Conservation (phyloP, 2,113 vertebrate species). For the Phoenicopterus ruber region DNA sequence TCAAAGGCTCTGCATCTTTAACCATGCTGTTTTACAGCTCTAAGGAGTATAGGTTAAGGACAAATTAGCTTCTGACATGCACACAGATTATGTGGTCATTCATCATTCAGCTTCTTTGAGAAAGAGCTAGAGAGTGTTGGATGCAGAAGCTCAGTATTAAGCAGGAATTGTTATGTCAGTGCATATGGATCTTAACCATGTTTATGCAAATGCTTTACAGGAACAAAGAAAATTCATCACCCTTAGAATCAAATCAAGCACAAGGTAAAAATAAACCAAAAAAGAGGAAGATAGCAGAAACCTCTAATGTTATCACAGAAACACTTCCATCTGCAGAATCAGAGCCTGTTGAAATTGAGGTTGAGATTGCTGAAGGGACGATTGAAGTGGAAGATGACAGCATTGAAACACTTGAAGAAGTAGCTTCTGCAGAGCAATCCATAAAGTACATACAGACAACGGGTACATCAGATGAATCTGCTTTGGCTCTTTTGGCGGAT, state of each 20-base stretch:
- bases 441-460: conserved; percentile 79
- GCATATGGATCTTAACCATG: neutral
- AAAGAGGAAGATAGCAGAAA: conserved; percentile 91
- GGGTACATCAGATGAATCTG: conserved; percentile 88
- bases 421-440: conserved; percentile 74
- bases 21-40: neutral
- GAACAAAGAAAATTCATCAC: conserved; percentile 78
- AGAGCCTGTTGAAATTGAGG: conserved; percentile 88
- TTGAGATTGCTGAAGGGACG: conserved; percentile 83
- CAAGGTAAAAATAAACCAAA: conserved; percentile 77
- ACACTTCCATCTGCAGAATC: conserved; percentile 81
- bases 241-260: conserved; percentile 59
- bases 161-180: neutral
- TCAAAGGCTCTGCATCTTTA: neutral
- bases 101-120: neutral
- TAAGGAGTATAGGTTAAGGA: neutral
- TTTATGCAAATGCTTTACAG: conserved; percentile 67
- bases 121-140: neutral
- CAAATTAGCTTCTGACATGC: neutral
- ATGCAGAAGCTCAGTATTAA: neutral
- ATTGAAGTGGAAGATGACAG: conserved; percentile 83
- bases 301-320: conserved; percentile 91
- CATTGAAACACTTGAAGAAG: conserved; percentile 83
- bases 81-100: neutral
- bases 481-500: conserved; percentile 92